Conservation (phyloP, 2,113 vertebrate species). For the Anguilla rostrata region DNA sequence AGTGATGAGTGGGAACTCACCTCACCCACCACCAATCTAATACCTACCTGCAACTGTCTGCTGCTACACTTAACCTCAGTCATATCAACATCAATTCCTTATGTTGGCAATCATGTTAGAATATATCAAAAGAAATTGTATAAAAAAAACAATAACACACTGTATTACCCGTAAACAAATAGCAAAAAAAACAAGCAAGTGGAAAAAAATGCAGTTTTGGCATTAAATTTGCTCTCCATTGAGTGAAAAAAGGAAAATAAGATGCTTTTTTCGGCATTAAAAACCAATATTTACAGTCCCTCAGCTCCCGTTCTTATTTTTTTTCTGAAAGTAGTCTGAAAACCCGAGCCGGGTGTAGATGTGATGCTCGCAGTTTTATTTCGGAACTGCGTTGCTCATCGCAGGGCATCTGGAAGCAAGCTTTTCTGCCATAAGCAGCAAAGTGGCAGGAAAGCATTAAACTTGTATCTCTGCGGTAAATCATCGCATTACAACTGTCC, state of each 20-base stretch:
- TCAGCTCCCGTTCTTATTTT: neutral
- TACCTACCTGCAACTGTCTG: no score
- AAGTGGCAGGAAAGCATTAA: neutral
- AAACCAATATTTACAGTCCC: neutral
- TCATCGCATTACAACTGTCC: neutral
- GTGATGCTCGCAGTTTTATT: neutral
- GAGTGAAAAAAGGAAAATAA: neutral
- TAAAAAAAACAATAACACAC: neutral
- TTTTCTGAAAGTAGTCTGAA: neutral
- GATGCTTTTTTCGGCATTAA: neutral
- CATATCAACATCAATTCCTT: no score
- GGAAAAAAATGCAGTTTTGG: no score
- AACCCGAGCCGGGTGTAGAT: neutral
- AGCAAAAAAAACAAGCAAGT: no score
- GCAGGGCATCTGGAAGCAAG: neutral
- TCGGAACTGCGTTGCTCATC: neutral
- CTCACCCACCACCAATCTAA: no score
- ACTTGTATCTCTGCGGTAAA: neutral
- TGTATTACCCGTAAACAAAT: neutral
- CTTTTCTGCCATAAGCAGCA: neutral
- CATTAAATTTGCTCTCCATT: neutral
- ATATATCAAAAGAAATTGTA: neutral
- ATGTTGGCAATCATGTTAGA: neutral
- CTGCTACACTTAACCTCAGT: no score
- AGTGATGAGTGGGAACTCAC: no score